phyloP scores from a whole-genome alignment of 2,797 vertebrate genomes.

The Miichthys miiuy region DNA sequence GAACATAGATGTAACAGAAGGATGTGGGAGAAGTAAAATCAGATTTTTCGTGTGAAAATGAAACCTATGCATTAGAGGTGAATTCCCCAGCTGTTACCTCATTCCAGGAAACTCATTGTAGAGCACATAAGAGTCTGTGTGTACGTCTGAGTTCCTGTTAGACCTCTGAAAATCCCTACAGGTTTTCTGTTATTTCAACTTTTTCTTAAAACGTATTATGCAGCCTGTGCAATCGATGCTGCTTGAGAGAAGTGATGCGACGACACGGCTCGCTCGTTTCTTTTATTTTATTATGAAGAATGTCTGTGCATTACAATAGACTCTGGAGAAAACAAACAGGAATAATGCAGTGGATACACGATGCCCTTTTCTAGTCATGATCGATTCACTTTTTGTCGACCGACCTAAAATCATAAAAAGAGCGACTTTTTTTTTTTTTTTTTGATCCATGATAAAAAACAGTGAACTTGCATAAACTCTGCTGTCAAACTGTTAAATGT shows the following conservation, averaged over 20 bases:
- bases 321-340: constrained; percentile 70
- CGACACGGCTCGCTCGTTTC: constrained; percentile 36
- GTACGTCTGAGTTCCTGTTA: constrained; percentile 71
- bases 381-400: constrained; percentile 47
- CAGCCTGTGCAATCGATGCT: background rate
- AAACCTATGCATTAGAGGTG: constrained; percentile 82
- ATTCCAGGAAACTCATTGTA: constrained; percentile 85
- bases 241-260: constrained; percentile 9
- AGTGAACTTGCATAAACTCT: constrained; percentile 55
- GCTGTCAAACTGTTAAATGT: constrained; percentile 41
- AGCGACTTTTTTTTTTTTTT: background rate
- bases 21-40: constrained; percentile 73
- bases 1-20: constrained; percentile 57
- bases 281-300: constrained; percentile 82
- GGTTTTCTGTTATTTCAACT: constrained; percentile 28
- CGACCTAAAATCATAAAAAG: constrained; percentile 54
- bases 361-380: constrained; percentile 63
- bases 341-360: constrained; percentile 58
- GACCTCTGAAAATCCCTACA: constrained; percentile 72
- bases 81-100: constrained; percentile 83
- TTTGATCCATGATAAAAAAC: constrained; percentile 60
- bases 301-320: constrained; percentile 76
- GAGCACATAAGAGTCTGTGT: constrained; percentile 57
- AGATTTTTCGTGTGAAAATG: constrained; percentile 84
- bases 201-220: background rate